Evolutionary conservation across 2,888 invertebrate species (phyloP).

Genomic region (Trichogramma dendrolimi): DNA sequence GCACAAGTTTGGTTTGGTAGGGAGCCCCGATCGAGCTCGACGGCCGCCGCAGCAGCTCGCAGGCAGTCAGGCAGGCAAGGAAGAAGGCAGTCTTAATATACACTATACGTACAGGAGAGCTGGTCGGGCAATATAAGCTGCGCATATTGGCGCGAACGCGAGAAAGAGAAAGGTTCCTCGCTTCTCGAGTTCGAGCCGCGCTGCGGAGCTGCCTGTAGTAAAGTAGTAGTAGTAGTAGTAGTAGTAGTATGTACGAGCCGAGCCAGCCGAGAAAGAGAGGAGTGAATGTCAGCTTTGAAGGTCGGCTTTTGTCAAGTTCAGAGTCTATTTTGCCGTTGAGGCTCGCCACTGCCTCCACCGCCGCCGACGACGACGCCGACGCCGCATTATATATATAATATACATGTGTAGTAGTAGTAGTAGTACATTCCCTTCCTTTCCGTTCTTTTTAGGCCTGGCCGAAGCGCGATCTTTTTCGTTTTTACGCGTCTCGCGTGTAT

Average conservation of each 20-base stretch:
- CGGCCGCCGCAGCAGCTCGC: background rate
- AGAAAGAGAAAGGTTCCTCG: conserved; percentile 29
- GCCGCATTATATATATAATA: too few relatives aligned
- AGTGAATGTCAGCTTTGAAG: conserved; percentile 52
- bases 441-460: too few relatives aligned
- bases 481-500: too few relatives aligned
- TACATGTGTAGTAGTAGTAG: too few relatives aligned
- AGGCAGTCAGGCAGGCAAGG: conserved; percentile 7
- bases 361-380: too few relatives aligned
- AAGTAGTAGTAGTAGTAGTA: too few relatives aligned
- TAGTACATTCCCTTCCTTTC: too few relatives aligned
- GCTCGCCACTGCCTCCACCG: conserved; percentile 4
- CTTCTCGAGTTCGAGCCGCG: background rate
- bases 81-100: conserved; percentile 7
- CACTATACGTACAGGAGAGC: conserved; percentile 10
- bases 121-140: conserved; percentile 10
- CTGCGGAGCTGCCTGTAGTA: background rate
- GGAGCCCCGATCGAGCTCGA: conserved; percentile 13
- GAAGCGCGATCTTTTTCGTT: too few relatives aligned
- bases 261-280: conserved; percentile 22
- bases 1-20: background rate
- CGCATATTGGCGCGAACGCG: conserved; percentile 1
- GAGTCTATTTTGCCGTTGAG: conserved; percentile 37
- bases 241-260: too few relatives aligned
- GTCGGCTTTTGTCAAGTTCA: conserved; percentile 51